These are phyloP conservation scores for Sogatella furcifera DNA, from an alignment of 1,140 invertebrate genomes.

Conservation along the genomic window DNA sequence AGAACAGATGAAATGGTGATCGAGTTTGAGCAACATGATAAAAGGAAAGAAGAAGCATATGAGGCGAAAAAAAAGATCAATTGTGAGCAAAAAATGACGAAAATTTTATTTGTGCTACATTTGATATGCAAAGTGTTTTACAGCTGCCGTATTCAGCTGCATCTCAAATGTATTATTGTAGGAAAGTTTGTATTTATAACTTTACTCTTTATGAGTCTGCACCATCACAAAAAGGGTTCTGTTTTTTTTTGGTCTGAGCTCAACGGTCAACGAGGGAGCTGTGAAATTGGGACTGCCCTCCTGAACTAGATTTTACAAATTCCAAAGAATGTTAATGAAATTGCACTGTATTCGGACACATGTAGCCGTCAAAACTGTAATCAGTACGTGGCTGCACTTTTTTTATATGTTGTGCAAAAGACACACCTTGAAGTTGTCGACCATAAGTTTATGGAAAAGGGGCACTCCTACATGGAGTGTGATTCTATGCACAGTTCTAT, in stretches of 20 bases:
- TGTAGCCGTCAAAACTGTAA: slow-evolving; percentile 33
- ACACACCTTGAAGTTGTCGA: slow-evolving; percentile 17
- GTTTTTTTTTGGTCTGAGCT: slow-evolving; percentile 19
- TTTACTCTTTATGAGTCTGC: slow-evolving; percentile 22
- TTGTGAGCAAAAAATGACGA: not conserved
- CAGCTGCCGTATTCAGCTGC: slow-evolving; percentile 22
- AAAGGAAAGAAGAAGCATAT: not conserved
- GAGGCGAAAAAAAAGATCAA: slow-evolving; percentile 4
- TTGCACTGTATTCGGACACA: slow-evolving; percentile 27
- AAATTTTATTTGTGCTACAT: slow-evolving; percentile 14
- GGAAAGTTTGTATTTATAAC: slow-evolving; percentile 24
- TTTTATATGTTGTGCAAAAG: slow-evolving; percentile 6
- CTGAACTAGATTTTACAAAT: slow-evolving; percentile 16
- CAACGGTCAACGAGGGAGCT: slow-evolving; percentile 22
- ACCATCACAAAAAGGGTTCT: not conserved
- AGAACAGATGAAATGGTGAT: not conserved
- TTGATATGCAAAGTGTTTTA: slow-evolving; percentile 23
- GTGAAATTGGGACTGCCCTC: slow-evolving; percentile 17
- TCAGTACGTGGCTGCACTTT: slow-evolving; percentile 13
- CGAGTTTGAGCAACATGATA: not conserved
- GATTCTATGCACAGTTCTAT: slow-evolving; percentile 16
- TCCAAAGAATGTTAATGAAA: slow-evolving; percentile 15
- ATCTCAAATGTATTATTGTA: slow-evolving; percentile 22
- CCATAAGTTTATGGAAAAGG: slow-evolving; percentile 22
- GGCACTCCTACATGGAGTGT: slow-evolving; percentile 21